These are phyloP conservation scores for Tuta absoluta DNA, from an alignment of 2,888 invertebrate genomes.

Conservation along the genomic window DNA sequence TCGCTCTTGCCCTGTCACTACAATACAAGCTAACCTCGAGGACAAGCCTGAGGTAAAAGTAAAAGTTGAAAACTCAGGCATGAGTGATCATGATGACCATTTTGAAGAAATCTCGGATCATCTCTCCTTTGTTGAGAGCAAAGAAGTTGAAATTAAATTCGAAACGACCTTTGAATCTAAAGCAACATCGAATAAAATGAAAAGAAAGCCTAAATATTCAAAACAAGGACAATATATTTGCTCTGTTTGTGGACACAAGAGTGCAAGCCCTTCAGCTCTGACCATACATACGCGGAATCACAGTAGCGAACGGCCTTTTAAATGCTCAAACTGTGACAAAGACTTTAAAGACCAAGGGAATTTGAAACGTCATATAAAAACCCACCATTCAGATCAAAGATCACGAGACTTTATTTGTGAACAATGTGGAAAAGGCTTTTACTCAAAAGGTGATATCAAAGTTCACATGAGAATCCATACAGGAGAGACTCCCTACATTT, in stretches of 20 bases:
- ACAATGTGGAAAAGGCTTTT: slow-evolving; percentile 67
- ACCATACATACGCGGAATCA: slow-evolving; percentile 60
- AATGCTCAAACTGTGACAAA: slow-evolving; percentile 60
- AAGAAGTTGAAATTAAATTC: slow-evolving; percentile 28
- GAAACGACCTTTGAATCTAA: slow-evolving; percentile 13
- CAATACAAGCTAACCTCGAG: neutral
- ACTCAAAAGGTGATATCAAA: slow-evolving; percentile 56
- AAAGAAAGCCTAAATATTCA: neutral
- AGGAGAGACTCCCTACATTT: slow-evolving; percentile 67
- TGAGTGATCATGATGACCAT: slow-evolving; percentile 37
- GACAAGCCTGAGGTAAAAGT: slow-evolving; percentile 45
- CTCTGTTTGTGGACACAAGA: slow-evolving; percentile 51
- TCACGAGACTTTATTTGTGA: slow-evolving; percentile 64
- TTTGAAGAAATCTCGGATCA: slow-evolving; percentile 36
- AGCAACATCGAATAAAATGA: slow-evolving; percentile 22
- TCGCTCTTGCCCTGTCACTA: slow-evolving; percentile 33
- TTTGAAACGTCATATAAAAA: slow-evolving; percentile 57
- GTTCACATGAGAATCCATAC: slow-evolving; percentile 67
- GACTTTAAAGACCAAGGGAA: slow-evolving; percentile 58
- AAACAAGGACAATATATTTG: slow-evolving; percentile 40
- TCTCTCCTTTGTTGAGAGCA: slow-evolving; percentile 19
- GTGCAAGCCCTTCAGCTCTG: slow-evolving; percentile 53
- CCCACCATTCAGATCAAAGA: slow-evolving; percentile 52
- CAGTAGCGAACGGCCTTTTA: slow-evolving; percentile 54
- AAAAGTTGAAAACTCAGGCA: slow-evolving; percentile 46